These are phyloP conservation scores for Drosophila lini DNA, from an alignment of 1,140 invertebrate genomes.

Conservation along the genomic window DNA sequence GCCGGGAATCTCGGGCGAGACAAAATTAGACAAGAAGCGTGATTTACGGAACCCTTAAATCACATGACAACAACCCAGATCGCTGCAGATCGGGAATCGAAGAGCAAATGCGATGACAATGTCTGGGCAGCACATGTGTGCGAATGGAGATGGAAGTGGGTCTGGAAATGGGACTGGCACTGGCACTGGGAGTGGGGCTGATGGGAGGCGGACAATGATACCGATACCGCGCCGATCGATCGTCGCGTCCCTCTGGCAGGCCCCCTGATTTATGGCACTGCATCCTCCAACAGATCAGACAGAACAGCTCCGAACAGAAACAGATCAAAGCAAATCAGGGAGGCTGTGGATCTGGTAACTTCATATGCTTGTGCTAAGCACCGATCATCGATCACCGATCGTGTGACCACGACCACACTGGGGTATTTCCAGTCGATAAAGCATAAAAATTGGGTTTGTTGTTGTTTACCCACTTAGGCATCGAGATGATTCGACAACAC, in stretches of 20 bases:
- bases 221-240: conserved; percentile 56
- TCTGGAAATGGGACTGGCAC: conserved; percentile 3
- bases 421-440: conserved; percentile 46
- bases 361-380: conserved; percentile 56
- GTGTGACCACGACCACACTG: conserved; percentile 20
- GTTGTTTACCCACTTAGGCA: conserved; percentile 31
- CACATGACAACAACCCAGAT: conserved; percentile 60
- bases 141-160: conserved; percentile 17
- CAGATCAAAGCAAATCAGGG: conserved; percentile 64
- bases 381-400: conserved; percentile 48
- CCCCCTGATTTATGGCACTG: conserved; percentile 63
- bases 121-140: conserved; percentile 72
- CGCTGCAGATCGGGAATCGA: conserved; percentile 68
- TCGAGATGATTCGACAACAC: conserved; percentile 22
- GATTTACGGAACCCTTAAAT: conserved; percentile 82
- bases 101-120: conserved; percentile 66
- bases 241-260: conserved; percentile 37
- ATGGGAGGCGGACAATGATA: conserved; percentile 38
- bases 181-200: conserved; percentile 3
- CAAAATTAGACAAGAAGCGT: conserved; percentile 80
- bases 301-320: conserved; percentile 3
- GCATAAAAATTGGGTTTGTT: conserved; percentile 23
- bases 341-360: conserved; percentile 47
- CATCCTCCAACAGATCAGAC: conserved; percentile 42
- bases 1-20: conserved; percentile 76